phyloP scores from a whole-genome alignment of 2,113 vertebrate species.

The Nyctereutes procyonoides region DNA sequence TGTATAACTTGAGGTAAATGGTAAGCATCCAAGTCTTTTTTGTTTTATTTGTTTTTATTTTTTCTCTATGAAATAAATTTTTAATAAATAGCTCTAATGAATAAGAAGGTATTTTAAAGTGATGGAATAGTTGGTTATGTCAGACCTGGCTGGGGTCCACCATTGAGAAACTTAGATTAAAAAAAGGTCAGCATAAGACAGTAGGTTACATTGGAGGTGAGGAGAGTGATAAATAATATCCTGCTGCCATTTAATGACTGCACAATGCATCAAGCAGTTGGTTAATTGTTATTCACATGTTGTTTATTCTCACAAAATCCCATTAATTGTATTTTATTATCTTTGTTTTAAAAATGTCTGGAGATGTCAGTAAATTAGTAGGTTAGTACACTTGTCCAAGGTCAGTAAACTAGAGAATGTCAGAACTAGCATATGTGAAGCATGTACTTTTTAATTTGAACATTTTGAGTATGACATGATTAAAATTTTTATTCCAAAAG shows the following conservation, averaged over 20 bases:
- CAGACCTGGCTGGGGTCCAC: background rate
- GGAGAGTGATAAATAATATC: background rate
- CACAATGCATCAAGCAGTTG: background rate
- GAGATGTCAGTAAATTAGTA: background rate
- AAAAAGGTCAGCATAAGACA: background rate
- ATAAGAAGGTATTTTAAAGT: background rate
- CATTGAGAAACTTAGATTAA: background rate
- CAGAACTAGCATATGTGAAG: background rate
- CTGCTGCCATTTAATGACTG: background rate
- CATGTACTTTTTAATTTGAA: background rate
- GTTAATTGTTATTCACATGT: background rate
- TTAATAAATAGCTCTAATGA: background rate
- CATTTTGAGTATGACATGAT: background rate
- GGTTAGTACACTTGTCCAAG: background rate
- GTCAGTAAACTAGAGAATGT: background rate
- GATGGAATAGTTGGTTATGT: background rate
- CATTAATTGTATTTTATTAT: background rate
- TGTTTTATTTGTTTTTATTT: background rate
- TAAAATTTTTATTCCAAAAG: background rate
- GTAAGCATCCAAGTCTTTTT: background rate
- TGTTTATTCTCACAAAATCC: conserved; percentile 21
- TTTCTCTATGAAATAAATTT: background rate
- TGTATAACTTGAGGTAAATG: background rate
- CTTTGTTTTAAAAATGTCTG: conserved; percentile 1
- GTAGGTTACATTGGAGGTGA: background rate